These are phyloP conservation scores for Chirona hameri DNA, from an alignment of 2,888 invertebrate species.

Conservation along the genomic window DNA sequence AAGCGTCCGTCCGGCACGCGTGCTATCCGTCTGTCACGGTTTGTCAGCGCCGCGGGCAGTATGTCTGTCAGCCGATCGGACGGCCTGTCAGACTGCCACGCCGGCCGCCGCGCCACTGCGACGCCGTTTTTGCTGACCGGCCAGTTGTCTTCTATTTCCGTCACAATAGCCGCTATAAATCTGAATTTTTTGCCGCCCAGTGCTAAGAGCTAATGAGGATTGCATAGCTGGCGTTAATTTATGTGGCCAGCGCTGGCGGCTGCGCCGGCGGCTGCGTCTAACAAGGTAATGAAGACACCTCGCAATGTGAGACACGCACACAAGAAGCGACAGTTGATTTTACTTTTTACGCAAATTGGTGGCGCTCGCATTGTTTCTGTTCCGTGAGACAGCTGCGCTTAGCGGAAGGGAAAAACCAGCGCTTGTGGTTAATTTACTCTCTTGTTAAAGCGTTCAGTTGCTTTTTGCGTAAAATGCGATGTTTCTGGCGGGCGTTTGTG, in stretches of 20 bases:
- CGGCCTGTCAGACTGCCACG: not conserved
- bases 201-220: constrained; percentile 28
- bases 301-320: not conserved
- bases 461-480: too few relatives aligned
- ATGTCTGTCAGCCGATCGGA: not conserved
- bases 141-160: constrained; percentile 25
- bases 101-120: not conserved
- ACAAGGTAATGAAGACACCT: constrained; percentile 5
- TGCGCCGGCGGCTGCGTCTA: not conserved
- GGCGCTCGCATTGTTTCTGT: constrained; percentile 2
- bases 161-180: constrained; percentile 26
- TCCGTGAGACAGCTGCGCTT: not conserved
- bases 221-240: constrained; percentile 24
- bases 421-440: too few relatives aligned
- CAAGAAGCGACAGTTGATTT: constrained; percentile 13
- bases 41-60: not conserved
- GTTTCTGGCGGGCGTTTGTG: too few relatives aligned
- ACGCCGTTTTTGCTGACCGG: not conserved
- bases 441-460: too few relatives aligned
- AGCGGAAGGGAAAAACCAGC: not conserved
- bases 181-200: not conserved
- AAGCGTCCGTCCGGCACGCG: not conserved
- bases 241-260: not conserved
- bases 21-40: not conserved
- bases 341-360: constrained; percentile 23